Evolutionary conservation across 2,113 vertebrate species (phyloP), one percentile per base, ranked within the genome.

Genomic region (Porphyrio hochstetteri): DNA sequence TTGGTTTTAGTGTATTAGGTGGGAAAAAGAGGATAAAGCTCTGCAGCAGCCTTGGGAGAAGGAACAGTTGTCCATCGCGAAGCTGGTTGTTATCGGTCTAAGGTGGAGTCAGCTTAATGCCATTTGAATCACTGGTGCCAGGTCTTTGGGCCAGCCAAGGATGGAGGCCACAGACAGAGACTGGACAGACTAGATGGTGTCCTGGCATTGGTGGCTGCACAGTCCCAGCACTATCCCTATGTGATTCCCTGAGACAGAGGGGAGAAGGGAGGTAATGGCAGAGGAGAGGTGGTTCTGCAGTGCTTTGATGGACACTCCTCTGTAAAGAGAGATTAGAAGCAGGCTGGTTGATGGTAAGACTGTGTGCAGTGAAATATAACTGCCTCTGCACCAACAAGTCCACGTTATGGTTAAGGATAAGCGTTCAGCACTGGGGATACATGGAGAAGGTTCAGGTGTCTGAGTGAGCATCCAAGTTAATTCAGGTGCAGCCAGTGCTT

Each of bases 221-320:
- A 17, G n/a, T 75, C 65, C 40, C 69, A 70, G 0, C 0, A 0
- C 21, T 31, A 2, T 65, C n/a, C 44, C 71, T 90, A 0, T 5
- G 2, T 10, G 24, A 19, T 82, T 27, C 25, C 25, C 18, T 60
- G 70, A 44, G 16, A 65, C 11, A 12, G 23, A 42, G 24, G 11
- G 57, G 69, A 40, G 25, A 20, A 19, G 25, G 35, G 68, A 35
- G 20, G 16, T 60, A 65, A 56, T 2, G 5, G 38, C 74, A 48
- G 56, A 83, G 60, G 20, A 33, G 59, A 80, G 18, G 36, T 74
- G 56, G 36, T 67, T 40, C 60, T 42, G 29, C 33, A 55, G 2
- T 1, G 2, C 65, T 88, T 87, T 52, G 13, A n/a, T 57, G 35
- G 52, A 50, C 12, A 4, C 7, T 87, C 38, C 21, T 91, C 31